phyloP scores from a whole-genome alignment of 2,113 vertebrate genomes.

The Heterotis niloticus region DNA sequence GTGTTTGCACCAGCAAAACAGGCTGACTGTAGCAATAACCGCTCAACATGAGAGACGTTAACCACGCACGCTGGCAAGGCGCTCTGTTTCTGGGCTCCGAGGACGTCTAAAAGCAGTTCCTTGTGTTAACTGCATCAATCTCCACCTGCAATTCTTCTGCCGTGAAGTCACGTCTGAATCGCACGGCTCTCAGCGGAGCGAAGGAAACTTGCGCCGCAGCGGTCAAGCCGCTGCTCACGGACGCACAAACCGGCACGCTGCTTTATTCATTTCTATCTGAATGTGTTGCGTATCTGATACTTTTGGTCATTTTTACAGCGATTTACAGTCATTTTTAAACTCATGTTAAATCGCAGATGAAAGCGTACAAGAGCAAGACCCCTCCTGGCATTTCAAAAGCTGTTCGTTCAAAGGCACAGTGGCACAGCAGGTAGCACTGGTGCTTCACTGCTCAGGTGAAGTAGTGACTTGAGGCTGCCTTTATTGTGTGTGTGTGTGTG shows the following conservation, averaged over 20 bases:
- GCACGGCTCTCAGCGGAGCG: neutral
- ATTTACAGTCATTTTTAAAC: too few relatives aligned
- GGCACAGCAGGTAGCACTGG: too few relatives aligned
- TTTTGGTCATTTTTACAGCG: neutral
- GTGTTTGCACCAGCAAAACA: constrained; percentile 12
- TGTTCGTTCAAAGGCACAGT: neutral
- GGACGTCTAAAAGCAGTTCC: neutral
- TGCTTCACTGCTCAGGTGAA: too few relatives aligned
- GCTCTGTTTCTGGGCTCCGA: neutral
- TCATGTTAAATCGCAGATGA: too few relatives aligned
- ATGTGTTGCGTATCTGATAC: neutral
- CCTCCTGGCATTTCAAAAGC: too few relatives aligned
- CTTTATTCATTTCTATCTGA: neutral
- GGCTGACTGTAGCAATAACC: neutral
- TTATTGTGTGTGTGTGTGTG: too few relatives aligned
- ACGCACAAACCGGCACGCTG: too few relatives aligned
- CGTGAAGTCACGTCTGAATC: constrained; percentile 1
- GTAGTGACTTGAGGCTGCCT: too few relatives aligned
- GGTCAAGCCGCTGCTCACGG: neutral
- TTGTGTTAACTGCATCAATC: constrained; percentile 1
- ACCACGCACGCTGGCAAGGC: neutral
- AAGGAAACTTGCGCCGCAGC: constrained; percentile 8
- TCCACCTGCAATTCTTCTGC: constrained; percentile 11
- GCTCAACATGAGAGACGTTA: neutral
- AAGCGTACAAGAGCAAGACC: too few relatives aligned